Conservation (phyloP, 2,797 vertebrate genomes). For the Phaenicophaeus curvirostris region DNA sequence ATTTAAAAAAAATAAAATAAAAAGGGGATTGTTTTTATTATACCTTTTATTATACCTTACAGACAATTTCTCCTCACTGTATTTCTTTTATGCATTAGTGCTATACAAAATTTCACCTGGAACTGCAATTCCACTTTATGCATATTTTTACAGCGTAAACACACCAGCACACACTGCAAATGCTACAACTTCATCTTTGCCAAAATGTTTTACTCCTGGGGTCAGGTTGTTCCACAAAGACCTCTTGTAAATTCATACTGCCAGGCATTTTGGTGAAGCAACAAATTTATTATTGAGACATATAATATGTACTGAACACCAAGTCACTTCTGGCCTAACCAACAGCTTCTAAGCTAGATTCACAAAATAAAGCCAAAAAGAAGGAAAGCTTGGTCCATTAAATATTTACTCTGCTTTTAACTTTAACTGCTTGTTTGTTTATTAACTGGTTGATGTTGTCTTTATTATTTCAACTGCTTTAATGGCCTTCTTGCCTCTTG, state of each 20-base stretch:
- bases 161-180: neutral
- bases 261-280: neutral
- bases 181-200: neutral
- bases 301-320: neutral
- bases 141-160: neutral
- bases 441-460: neutral
- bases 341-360: neutral
- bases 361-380: neutral
- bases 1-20: neutral
- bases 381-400: neutral
- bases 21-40: neutral
- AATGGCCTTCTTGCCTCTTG: neutral
- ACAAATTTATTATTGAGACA: neutral
- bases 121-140: neutral
- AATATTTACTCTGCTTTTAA: neutral
- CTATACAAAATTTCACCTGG: neutral
- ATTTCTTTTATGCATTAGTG: neutral
- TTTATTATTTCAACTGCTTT: neutral
- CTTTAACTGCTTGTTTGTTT: neutral
- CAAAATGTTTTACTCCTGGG: neutral
- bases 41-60: neutral
- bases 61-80: neutral
- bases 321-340: neutral
- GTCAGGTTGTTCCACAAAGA: neutral
- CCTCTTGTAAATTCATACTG: neutral